Percentiles rank a stretch among this genome's conserved stretches.
phyloP scores from a whole-genome alignment of 2,888 invertebrate genomes.

The Xylota sylvarum region DNA sequence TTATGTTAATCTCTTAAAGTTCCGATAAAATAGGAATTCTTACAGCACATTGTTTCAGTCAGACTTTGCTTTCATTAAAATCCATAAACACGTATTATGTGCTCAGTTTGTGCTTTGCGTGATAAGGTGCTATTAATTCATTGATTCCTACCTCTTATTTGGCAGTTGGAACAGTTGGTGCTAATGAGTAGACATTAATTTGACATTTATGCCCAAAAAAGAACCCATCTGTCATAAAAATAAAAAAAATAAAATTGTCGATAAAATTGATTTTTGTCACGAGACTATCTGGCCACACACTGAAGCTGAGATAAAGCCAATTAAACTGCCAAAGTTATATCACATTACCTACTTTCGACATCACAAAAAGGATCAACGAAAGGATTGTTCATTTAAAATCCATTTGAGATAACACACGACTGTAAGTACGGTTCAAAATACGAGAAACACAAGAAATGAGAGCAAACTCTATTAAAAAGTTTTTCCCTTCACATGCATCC shows the following conservation, averaged over 20 bases:
- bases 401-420: slow-evolving; percentile 25
- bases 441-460: slow-evolving; percentile 48
- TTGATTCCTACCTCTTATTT: not conserved
- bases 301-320: not conserved
- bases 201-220: slow-evolving; percentile 6
- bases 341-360: not conserved
- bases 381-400: slow-evolving; percentile 2
- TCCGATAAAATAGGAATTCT: slow-evolving; percentile 9
- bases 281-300: not conserved
- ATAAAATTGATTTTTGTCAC: slow-evolving; percentile 13
- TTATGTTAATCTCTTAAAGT: slow-evolving; percentile 1
- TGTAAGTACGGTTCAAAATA: slow-evolving; percentile 38
- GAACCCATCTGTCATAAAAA: not conserved
- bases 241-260: not conserved
- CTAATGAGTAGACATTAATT: slow-evolving; percentile 17
- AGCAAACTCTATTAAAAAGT: slow-evolving; percentile 65
- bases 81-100: slow-evolving; percentile 19
- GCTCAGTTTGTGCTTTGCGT: slow-evolving; percentile 11
- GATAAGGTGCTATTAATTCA: slow-evolving; percentile 4
- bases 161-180: slow-evolving; percentile 40
- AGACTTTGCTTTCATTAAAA: slow-evolving; percentile 3
- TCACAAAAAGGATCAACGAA: not conserved
- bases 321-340: not conserved
- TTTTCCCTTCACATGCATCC: slow-evolving; percentile 49
- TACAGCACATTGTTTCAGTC: slow-evolving; percentile 1